Evolutionary conservation across 1,140 invertebrate genomes (phyloP).

Genomic region (Drosophila bifasciata): DNA sequence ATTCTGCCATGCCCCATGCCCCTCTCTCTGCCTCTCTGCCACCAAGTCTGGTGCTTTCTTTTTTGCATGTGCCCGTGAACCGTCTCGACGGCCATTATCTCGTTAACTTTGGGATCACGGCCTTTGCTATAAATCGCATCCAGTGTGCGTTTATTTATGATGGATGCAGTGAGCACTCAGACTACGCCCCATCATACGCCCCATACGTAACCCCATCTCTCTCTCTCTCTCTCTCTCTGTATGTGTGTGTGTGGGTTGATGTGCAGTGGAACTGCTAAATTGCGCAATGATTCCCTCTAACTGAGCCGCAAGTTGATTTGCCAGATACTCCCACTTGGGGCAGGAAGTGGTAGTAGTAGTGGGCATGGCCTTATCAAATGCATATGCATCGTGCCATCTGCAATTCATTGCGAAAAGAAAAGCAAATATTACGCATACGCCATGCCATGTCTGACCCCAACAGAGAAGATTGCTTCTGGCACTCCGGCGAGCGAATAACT

Average conservation of each 20-base stretch:
- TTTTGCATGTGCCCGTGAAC: constrained; percentile 6
- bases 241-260: not conserved
- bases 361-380: not conserved
- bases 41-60: constrained; percentile 16
- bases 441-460: constrained; percentile 20
- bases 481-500: constrained; percentile 34
- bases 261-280: constrained; percentile 49
- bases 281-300: constrained; percentile 41
- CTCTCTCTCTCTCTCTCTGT: too few species aligned
- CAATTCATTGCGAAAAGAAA: not conserved
- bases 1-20: not conserved
- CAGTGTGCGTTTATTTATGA: constrained; percentile 52
- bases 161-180: constrained; percentile 11
- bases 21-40: too few species aligned
- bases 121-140: constrained; percentile 61
- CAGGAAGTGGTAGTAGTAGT: not conserved
- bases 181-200: too few species aligned
- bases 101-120: constrained; percentile 51
- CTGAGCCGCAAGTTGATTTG: constrained; percentile 36
- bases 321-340: not conserved
- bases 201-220: too few species aligned
- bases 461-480: constrained; percentile 2
- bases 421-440: constrained; percentile 38
- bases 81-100: constrained; percentile 39
- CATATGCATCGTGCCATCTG: constrained; percentile 1